Conservation (phyloP, 2,113 vertebrate genomes). For the Hypomesus transpacificus region DNA sequence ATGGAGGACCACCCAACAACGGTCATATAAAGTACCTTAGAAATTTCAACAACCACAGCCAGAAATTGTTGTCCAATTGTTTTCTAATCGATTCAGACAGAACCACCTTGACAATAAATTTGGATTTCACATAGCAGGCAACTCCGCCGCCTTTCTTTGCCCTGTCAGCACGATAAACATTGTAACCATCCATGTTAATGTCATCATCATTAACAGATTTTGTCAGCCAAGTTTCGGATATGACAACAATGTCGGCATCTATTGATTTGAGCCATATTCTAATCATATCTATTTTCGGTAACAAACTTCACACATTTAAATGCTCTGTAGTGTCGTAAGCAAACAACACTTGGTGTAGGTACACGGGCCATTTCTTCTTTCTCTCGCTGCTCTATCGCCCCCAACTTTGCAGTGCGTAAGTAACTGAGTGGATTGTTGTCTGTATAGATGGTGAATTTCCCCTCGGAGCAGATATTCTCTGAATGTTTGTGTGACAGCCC, state of each 20-base stretch:
- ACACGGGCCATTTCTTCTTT: too few species aligned
- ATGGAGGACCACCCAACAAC: too few species aligned
- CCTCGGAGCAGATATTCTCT: not conserved
- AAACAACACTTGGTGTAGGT: too few species aligned
- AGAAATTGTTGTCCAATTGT: too few species aligned
- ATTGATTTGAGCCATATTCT: conserved; percentile 25
- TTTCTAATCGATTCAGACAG: too few species aligned
- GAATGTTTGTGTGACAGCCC: conserved; percentile 11
- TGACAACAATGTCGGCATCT: conserved; percentile 17
- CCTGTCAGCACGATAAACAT: conserved; percentile 6
- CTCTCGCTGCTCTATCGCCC: not conserved
- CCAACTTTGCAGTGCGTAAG: not conserved
- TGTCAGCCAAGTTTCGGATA: conserved; percentile 23
- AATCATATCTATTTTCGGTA: conserved; percentile 11
- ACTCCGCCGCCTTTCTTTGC: conserved; percentile 8
- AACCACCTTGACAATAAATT: too few species aligned
- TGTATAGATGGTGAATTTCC: not conserved
- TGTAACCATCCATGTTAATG: conserved; percentile 13
- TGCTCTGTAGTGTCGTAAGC: too few species aligned
- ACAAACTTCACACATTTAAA: conserved; percentile 19
- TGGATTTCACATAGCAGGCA: too few species aligned
- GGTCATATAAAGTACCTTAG: too few species aligned
- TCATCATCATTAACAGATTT: conserved; percentile 18
- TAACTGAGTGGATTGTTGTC: conserved; percentile 9
- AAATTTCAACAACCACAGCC: too few species aligned